Evolutionary conservation across 2,888 invertebrate genomes (phyloP), one percentile per base, ranked within the genome.

Genomic region (Netelia virgata): DNA sequence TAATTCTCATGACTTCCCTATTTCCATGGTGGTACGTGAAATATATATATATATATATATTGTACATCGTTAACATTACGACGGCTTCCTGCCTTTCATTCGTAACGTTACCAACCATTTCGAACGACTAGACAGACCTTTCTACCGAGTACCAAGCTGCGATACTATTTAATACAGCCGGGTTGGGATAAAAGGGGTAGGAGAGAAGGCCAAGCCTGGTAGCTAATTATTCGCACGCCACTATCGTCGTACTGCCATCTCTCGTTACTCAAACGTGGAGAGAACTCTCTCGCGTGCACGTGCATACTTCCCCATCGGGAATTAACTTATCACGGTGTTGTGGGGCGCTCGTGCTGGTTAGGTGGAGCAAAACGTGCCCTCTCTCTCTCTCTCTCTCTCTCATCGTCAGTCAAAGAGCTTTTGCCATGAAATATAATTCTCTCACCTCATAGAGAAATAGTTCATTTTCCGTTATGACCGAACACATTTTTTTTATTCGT

Each of bases 181-280:
- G 47, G 14, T 0, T 14, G 47, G 14, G 10, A 11, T 9, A 43
- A n/a, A 41, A 11, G 14, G 16, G 5, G 28, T 20, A 18, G 57
- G 59, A 55, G 53, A 50, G 8, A 11, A 16, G 66, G 66, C 10
- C 53, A n/a, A 18, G 23, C 50, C 70, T 75, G 47, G 70, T 23
- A 55, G 70, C 75, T 82, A 82, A 82, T 82, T 72, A 82, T 76
- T 76, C 75, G 75, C 64, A 57, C 3, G 47, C 63, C 50, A 82
- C 47, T 47, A 43, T 47, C 73, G 18, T 36, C 23, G 53, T 53
- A 61, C 43, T 53, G 18, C 59, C 43, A 73, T 47, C 59, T 73
- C 55, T 70, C 70, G 76, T 76, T 76, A 75, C 55, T 64, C 75
- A 64, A 64, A 57, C 36, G 47, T 70, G 20, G 10, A 55, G 53